Evolutionary conservation across 1,140 invertebrate genomes (phyloP), one percentile per base, ranked within the genome.

Genomic region (Asobara japonica): DNA sequence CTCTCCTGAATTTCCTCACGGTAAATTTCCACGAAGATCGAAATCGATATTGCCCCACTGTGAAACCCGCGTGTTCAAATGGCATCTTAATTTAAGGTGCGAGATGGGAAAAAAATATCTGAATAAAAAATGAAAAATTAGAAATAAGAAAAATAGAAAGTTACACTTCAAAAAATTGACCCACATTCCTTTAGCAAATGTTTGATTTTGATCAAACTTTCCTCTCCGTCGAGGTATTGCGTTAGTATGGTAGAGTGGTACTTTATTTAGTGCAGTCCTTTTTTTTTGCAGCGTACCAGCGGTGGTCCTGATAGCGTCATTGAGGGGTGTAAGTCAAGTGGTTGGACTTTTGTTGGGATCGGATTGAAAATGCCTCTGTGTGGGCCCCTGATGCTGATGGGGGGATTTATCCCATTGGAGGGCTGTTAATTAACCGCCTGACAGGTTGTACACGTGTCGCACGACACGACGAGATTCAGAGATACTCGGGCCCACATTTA

Each of bases 381-480:
- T 13, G 45, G n/a, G n/a, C 16, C 45, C n/a, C 3, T 51, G 45
- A 51, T 16, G 45, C 45, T 38, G 45, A 51, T 51, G 18, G n/a
- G 45, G 3, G n/a, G n/a, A 7, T 51, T 51, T 51, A 51, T 51
- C 45, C 45, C n/a, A 8, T 7, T 51, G 18, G 45, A 51, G 45
- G 45, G n/a, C 45, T 20, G 45, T 51, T 51, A 51, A 51, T 51
- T 51, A 51, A 51, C 45, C 6, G 45, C 45, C 45, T 51, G 45
- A 13, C 45, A 51, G 18, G 45, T 51, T 51, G 45, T 51, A 51
- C 45, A 51, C 45, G 45, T 51, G 45, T 51, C 45, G 45, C 20
- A 51, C 45, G 18, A 51, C 45, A 51, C 45, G 18, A 8, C n/a
- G 18, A 51, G 45, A 51, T 51, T 51, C 20, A 18, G 45, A 16